These are phyloP conservation scores for Spea multiplicata DNA, from an alignment of 2,113 vertebrate species.

Conservation along the genomic window DNA sequence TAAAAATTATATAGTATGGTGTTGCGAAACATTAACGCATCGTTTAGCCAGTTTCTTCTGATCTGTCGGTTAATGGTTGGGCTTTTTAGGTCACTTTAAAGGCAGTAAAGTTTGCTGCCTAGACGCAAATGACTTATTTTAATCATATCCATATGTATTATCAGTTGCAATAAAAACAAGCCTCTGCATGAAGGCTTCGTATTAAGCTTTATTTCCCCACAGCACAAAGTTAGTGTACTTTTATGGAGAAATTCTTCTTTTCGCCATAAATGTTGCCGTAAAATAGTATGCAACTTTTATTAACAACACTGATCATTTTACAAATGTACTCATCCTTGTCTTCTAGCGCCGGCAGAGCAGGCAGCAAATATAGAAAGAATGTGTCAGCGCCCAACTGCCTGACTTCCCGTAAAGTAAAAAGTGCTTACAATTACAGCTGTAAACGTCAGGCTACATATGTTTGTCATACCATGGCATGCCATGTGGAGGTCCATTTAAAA, in stretches of 20 bases:
- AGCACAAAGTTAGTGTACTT: background rate
- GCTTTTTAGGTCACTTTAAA: background rate
- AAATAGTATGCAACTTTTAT: conserved; percentile 16
- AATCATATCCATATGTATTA: conserved; percentile 2
- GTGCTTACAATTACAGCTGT: conserved; percentile 19
- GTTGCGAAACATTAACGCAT: too few relatives aligned
- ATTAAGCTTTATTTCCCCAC: conserved; percentile 12
- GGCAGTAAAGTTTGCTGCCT: conserved; percentile 5
- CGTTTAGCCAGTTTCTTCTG: too few relatives aligned
- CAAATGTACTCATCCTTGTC: background rate
- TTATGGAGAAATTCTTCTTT: conserved; percentile 10
- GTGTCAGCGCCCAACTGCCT: background rate
- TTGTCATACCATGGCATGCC: conserved; percentile 21
- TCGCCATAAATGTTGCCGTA: background rate
- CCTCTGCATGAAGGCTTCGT: conserved; percentile 3
- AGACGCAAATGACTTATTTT: background rate
- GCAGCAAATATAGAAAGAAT: conserved; percentile 1
- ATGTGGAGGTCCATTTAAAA: background rate
- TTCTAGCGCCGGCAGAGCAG: background rate
- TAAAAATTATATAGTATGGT: too few relatives aligned
- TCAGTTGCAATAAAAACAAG: background rate
- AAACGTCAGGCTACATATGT: conserved; percentile 26
- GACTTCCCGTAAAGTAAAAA: conserved; percentile 1
- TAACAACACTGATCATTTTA: background rate
- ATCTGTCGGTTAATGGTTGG: too few relatives aligned